A percentile compares a stretch with the other conserved stretches of the same genome.
phyloP scores from a whole-genome alignment of 2,888 invertebrate species.

The Mantis religiosa region DNA sequence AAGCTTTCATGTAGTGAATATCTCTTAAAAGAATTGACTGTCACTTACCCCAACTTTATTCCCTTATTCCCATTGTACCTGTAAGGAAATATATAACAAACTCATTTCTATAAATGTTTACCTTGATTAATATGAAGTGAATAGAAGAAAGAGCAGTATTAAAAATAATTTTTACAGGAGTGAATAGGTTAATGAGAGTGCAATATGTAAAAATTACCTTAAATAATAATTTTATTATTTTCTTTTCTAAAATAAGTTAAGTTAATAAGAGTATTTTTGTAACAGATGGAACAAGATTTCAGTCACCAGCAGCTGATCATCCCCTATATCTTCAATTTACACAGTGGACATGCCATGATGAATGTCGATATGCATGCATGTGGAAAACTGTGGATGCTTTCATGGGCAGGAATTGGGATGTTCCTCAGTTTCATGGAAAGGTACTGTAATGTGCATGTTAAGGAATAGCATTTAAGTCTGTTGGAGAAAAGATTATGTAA shows the following conservation, averaged over 20 bases:
- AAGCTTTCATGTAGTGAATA: no score
- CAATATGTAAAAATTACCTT: no score
- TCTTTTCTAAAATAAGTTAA: neutral
- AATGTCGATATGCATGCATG: constrained; percentile 89
- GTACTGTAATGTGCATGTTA: constrained; percentile 48
- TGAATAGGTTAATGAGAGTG: no score
- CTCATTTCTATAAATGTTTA: no score
- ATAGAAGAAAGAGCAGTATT: no score
- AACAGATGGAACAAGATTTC: neutral
- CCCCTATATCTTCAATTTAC: constrained; percentile 44
- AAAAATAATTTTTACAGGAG: no score
- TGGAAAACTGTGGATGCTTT: constrained; percentile 86
- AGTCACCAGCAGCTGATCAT: constrained; percentile 27
- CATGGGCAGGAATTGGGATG: constrained; percentile 58
- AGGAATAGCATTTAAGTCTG: neutral
- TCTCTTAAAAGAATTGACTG: no score
- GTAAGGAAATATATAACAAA: no score
- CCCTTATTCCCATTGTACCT: no score
- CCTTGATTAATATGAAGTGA: no score
- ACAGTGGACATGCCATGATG: constrained; percentile 79
- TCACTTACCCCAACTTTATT: no score
- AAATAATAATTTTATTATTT: neutral
- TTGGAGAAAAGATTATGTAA: constrained; percentile 2
- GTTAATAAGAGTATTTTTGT: constrained; percentile 19
- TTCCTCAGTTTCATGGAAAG: constrained; percentile 94